A percentile compares a stretch with the other conserved stretches of the same genome.
phyloP scores from a whole-genome alignment of 2,797 vertebrate genomes.

The Gambusia yucatana region DNA sequence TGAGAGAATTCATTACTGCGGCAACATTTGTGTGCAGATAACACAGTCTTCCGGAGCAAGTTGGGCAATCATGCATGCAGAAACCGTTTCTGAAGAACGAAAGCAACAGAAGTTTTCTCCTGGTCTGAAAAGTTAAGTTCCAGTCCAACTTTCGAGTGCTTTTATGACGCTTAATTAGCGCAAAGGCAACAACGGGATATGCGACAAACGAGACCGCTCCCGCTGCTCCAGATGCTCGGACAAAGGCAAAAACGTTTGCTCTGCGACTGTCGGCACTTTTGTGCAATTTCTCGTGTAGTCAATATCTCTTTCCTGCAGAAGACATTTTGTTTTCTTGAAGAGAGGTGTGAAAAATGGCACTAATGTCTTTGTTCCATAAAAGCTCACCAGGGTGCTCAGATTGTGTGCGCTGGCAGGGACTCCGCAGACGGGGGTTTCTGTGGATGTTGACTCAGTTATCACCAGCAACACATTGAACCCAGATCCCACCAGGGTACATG shows the following conservation, averaged over 20 bases:
- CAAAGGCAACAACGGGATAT: not conserved
- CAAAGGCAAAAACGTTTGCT: constrained; percentile 1
- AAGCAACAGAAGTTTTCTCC: constrained; percentile 30
- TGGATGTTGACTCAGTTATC: constrained; percentile 30
- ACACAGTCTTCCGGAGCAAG: constrained; percentile 36
- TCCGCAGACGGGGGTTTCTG: not conserved
- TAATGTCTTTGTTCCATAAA: constrained; percentile 27
- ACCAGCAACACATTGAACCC: constrained; percentile 24
- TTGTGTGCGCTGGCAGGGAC: constrained; percentile 7
- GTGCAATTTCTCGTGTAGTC: not conserved
- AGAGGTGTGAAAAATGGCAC: constrained; percentile 33
- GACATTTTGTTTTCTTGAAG: constrained; percentile 31
- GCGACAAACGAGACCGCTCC: not conserved
- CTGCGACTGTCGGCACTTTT: not conserved
- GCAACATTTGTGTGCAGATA: constrained; percentile 37
- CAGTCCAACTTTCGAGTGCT: constrained; percentile 3
- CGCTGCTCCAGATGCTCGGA: not conserved
- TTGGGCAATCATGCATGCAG: constrained; percentile 46
- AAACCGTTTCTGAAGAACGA: constrained; percentile 46
- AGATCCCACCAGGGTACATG: constrained; percentile 21
- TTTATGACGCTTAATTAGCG: constrained; percentile 4
- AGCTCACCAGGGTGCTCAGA: constrained; percentile 23
- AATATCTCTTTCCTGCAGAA: constrained; percentile 8
- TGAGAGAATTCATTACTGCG: constrained; percentile 57
- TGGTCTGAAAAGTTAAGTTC: constrained; percentile 32